Base-by-base conservation (phyloP, 2,113 vertebrate genomes). In the Montifringilla adamsi region DNA sequence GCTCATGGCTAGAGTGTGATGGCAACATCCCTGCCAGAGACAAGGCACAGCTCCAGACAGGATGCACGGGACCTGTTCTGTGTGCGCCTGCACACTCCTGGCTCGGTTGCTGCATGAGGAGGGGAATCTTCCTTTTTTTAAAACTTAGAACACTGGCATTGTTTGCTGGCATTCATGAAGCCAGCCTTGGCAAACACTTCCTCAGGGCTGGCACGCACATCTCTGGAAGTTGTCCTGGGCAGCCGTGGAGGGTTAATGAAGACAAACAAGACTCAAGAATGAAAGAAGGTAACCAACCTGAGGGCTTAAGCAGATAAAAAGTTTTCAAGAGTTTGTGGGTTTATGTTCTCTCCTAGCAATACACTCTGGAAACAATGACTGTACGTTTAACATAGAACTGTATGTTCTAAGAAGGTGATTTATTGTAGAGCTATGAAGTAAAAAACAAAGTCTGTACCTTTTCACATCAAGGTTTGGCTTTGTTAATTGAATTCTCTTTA, bases 121-220 rank as follows among this genome's bases (percentile, higher is more conserved):
- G 16, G 12, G 20, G 8, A 69, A 11, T 52, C 26, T 66, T 73
- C 67, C 26, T 46, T 37, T 69, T 64, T 63, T 44, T 3, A 24
- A 76, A 72, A 55, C 39, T 44, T 27, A 4, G 9, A 90, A 13
- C 27, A 28, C 35, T 60, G 66, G 30, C 47, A n/a, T 18, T 69
- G 46, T 56, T 76, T 66, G 41, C 56, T 63, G n/a, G 46, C 6
- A 3, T 60, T 69, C 31, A 7, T 21, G 68, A 70, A 81, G 47
- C 24, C 49, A 89, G 26, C 39, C 76, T 68, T 68, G 62, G 55
- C 52, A 90, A 79, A 43, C 1, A 1, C 31, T 60, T 59, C 63
- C 46, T 74, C 10, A 33, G 44, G 12, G 10, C 0, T 27, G 4
- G n/a, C 60, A 37, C 0, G 0, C 4, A 14, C 1, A 1, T 30